A percentile compares a stretch with the other conserved stretches of the same genome.
These are phyloP conservation scores for Leucopsar rothschildi DNA, from an alignment of 2,113 vertebrate species.

Conservation along the genomic window DNA sequence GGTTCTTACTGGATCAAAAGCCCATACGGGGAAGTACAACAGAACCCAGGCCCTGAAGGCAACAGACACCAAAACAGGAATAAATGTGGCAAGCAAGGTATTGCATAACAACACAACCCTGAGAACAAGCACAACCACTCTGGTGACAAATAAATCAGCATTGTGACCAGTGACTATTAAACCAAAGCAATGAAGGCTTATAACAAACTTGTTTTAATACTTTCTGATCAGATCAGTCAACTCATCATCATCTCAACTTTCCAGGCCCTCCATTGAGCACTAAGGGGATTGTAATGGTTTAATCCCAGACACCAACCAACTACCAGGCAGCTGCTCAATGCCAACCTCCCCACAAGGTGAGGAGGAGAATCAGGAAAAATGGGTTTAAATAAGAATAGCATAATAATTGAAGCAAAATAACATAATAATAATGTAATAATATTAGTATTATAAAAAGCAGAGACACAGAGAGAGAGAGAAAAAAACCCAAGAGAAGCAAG, in stretches of 20 bases:
- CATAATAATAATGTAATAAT: neutral
- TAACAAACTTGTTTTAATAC: neutral
- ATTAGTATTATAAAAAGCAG: neutral
- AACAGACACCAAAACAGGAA: neutral
- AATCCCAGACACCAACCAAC: neutral
- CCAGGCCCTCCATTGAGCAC: fast-evolving
- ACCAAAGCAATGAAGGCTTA: neutral
- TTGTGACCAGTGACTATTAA: neutral
- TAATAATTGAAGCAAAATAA: neutral
- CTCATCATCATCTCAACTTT: neutral
- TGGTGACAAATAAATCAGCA: neutral
- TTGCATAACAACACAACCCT: neutral
- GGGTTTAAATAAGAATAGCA: neutral
- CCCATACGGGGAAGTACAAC: neutral
- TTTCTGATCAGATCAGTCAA: neutral
- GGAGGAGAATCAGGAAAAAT: neutral
- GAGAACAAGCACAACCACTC: neutral
- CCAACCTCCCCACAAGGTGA: neutral
- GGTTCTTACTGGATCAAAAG: neutral
- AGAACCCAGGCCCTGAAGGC: neutral
- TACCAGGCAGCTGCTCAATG: neutral
- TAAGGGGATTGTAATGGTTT: neutral
- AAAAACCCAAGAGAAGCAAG: neutral
- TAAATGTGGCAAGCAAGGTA: neutral
- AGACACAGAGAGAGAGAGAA: neutral